Base-by-base conservation (phyloP, 2,888 invertebrate species). In the Drosophila picticornis region DNA sequence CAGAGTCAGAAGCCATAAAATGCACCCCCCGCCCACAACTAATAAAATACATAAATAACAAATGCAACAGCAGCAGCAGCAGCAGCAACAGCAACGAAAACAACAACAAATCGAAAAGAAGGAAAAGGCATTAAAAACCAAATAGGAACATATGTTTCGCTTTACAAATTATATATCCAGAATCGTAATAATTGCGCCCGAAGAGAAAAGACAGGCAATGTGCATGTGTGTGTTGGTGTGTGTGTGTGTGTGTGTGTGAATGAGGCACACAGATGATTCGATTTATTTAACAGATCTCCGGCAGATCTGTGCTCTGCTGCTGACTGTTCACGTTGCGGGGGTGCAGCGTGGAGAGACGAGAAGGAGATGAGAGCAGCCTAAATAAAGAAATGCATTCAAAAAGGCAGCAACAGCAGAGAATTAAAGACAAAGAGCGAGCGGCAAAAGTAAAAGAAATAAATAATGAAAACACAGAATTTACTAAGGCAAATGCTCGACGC, bases 351-450 rank as follows among this genome's bases (percentile, higher is more conserved):
- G 40, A 11, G 36, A 16, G 55, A 34, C 1, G 55, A 36, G 55
- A 0, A 27, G 43, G 40, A 25, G 48, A 29, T 43, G 65, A 67
- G 79, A 70, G 71, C 68, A 73, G 87, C 80, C 80, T 88, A 84
- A 88, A 90, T 88, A 83, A 87, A 88, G 90, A 87, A 87, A 86
- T 86, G 90, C 86, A 86, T 81, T 90, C 72, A 85, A 76, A 68
- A 77, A 78, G 56, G 70, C 68, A 73, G 55, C 34, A 43, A 46
- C 62, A 7, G 55, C 55, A 55, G 38, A 52, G 63, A 72, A 79
- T 64, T 71, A 79, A 84, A 88, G 80, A 86, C 78, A 80, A 79
- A 80, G 75, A 66, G 53, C 53, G 40, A 27, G 70, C 74, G 69
- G 77, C 75, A 81, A 70, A 76, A 81, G 71, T 82, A 78, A 72